Evolutionary conservation across 1,140 invertebrate species (phyloP).

Genomic region (Hyposmocoma kahamanoa): DNA sequence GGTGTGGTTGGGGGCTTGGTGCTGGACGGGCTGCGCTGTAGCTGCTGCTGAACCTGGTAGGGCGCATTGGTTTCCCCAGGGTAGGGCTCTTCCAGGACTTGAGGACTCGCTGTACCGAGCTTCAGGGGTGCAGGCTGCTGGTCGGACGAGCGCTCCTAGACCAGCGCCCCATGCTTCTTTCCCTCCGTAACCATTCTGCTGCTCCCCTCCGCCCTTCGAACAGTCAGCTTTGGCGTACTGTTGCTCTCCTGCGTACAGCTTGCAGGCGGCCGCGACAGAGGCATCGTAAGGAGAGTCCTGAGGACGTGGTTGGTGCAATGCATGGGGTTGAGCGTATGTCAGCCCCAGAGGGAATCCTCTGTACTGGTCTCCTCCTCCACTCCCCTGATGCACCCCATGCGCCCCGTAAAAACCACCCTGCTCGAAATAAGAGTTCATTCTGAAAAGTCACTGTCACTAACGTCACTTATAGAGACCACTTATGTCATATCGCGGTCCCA

Average conservation of each 20-base stretch:
- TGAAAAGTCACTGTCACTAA: conserved; percentile 60
- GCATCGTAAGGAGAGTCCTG: conserved; percentile 93
- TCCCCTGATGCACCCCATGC: conserved; percentile 85
- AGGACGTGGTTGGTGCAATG: conserved; percentile 84
- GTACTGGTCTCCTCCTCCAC: conserved; percentile 83
- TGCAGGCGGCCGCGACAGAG: conserved; percentile 89
- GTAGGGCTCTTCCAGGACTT: conserved; percentile 75
- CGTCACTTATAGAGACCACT: conserved; percentile 60
- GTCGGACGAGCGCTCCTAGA: conserved; percentile 78
- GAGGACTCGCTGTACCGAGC: conserved; percentile 87
- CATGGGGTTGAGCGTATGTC: conserved; percentile 89
- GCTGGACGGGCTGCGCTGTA: conserved; percentile 88
- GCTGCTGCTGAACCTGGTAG: conserved; percentile 84
- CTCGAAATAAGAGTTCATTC: conserved; percentile 97
- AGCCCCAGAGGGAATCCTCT: conserved; percentile 87
- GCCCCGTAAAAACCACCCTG: conserved; percentile 94
- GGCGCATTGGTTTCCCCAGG: conserved; percentile 88
- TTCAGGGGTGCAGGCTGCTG: conserved; percentile 90
- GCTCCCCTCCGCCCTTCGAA: conserved; percentile 74
- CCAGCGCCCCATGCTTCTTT: conserved; percentile 81
- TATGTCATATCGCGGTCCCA: conserved; percentile 66
- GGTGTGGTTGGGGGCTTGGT: conserved; percentile 92
- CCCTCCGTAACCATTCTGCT: conserved; percentile 81
- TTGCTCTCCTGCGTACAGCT: conserved; percentile 84
- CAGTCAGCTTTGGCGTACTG: conserved; percentile 77